Evolutionary conservation across 2,113 vertebrate genomes (phyloP).

Genomic region (Dipodomys stephensi): DNA sequence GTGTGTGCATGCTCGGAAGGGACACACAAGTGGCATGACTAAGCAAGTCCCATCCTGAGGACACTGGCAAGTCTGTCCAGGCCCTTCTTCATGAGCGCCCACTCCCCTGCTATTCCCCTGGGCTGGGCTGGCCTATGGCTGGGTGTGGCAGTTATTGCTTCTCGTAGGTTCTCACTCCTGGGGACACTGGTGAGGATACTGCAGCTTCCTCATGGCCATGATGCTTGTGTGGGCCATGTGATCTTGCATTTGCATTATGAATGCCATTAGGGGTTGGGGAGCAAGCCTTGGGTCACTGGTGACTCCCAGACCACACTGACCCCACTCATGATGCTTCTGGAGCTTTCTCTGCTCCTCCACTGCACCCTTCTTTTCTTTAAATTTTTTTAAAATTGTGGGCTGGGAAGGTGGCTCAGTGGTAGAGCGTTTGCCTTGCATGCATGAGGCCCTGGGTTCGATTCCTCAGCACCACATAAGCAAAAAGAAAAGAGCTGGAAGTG

Average conservation of each 20-base stretch:
- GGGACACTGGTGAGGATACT: background rate
- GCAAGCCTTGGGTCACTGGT: fast-evolving
- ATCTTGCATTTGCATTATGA: background rate
- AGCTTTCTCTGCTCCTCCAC: background rate
- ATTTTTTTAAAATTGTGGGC: too few relatives aligned
- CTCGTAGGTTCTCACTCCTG: background rate
- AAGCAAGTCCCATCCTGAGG: background rate
- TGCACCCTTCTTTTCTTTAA: too few relatives aligned
- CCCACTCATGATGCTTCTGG: background rate
- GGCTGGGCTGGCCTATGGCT: background rate
- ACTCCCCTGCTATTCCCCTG: background rate
- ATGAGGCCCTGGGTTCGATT: too few relatives aligned
- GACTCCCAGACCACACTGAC: background rate
- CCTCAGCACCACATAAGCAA: too few relatives aligned
- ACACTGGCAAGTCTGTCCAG: background rate
- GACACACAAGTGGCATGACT: background rate
- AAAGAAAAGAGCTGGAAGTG: too few relatives aligned
- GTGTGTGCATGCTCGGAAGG: background rate
- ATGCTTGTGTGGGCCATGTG: background rate
- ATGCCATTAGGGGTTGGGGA: background rate
- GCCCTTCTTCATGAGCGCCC: background rate
- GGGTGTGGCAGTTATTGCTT: background rate
- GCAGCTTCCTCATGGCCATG: background rate
- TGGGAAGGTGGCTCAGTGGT: too few relatives aligned
- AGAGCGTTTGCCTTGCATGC: too few relatives aligned